A percentile compares a stretch with the other conserved stretches of the same genome.
Evolutionary conservation across 2,797 vertebrate species (phyloP).

Genomic region (Cossypha niveicapilla): DNA sequence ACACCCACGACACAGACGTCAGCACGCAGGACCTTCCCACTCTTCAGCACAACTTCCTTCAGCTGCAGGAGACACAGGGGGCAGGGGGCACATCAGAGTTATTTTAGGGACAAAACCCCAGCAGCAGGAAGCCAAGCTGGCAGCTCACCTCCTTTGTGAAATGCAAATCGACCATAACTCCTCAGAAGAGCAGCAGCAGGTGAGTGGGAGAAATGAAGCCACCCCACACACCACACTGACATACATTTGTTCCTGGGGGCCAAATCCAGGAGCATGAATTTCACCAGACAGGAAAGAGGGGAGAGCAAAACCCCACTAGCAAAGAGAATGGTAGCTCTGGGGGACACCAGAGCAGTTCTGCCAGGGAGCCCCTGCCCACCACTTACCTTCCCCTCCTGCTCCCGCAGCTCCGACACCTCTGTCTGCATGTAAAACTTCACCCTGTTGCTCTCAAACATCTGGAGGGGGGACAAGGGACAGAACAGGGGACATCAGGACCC

Average conservation of each 20-base stretch:
- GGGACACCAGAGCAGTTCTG: too few relatives aligned
- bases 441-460: slow-evolving; percentile 94
- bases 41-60: slow-evolving; percentile 96
- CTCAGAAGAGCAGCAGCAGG: background rate
- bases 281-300: background rate
- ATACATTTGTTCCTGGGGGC: accelerated
- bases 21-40: slow-evolving; percentile 91
- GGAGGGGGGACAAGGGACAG: background rate
- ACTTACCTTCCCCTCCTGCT: slow-evolving; percentile 94
- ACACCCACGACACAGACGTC: slow-evolving; percentile 94
- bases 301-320: background rate
- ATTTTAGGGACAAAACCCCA: background rate
- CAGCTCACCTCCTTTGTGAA: background rate
- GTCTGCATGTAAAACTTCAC: slow-evolving; percentile 99
- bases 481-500: background rate
- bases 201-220: background rate
- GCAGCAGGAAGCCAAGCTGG: background rate
- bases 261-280: background rate
- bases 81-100: background rate
- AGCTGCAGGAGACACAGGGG: slow-evolving; percentile 73
- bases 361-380: accelerated
- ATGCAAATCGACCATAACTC: background rate
- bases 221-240: accelerated
- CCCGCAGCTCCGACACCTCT: slow-evolving; percentile 92
- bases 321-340: background rate